Evolutionary conservation across 1,140 invertebrate genomes (phyloP).

Genomic region (Brachionus manjavacas): DNA sequence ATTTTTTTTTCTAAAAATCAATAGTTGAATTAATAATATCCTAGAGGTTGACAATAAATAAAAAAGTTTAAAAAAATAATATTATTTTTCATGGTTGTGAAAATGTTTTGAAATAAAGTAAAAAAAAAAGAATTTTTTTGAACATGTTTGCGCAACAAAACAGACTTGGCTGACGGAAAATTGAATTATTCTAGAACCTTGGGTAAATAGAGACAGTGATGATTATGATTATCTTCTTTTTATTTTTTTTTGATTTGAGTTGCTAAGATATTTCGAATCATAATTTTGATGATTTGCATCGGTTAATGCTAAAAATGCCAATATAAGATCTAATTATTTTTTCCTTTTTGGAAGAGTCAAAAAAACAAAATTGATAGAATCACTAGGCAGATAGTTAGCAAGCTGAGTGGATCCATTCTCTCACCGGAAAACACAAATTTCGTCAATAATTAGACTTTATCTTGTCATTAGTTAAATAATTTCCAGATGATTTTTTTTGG

Average conservation of each 20-base stretch:
- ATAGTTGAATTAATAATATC: background rate
- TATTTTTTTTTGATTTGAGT: background rate
- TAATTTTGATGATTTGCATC: constrained; percentile 13
- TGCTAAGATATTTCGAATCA: constrained; percentile 20
- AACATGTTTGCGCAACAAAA: background rate
- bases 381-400: background rate
- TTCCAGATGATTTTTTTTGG: background rate
- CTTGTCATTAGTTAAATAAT: background rate
- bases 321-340: background rate
- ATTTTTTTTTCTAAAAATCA: background rate
- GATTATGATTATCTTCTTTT: background rate
- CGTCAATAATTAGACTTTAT: background rate
- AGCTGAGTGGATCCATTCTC: background rate
- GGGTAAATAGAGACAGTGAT: background rate
- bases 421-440: background rate
- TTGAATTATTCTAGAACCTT: background rate
- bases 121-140: background rate
- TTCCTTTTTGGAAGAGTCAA: background rate
- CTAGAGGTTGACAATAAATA: background rate
- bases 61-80: background rate
- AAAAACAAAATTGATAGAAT: background rate
- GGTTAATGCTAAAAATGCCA: background rate
- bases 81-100: background rate
- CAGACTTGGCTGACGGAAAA: background rate
- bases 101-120: background rate